Base-by-base conservation (phyloP, 2,113 vertebrate genomes). In the Casuarius casuarius region DNA sequence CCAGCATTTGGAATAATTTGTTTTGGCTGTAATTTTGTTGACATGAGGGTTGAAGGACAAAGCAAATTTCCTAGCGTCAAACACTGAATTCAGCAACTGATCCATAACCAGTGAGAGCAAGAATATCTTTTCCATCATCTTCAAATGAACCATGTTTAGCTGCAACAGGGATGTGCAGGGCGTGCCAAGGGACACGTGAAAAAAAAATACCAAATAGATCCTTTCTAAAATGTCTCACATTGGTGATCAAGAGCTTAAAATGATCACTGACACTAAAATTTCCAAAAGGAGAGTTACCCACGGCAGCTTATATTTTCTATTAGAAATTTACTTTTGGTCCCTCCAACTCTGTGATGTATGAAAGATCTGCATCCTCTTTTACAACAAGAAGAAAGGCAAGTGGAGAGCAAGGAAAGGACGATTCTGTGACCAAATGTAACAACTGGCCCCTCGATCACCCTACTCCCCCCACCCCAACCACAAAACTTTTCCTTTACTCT, bases 391-490 rank as follows among this genome's bases (percentile, higher is more conserved):
- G 26, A 65, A 84, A 92, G 33, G 25, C 19, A 75, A 83, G 29
- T n/a, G 22, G 31, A 0, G 2, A 67, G 4, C 7, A 71, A 59
- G 26, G 28, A 52, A 25, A 65, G 22, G n/a, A 31, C 12, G 15
- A 75, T 75, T 67, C 89, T 62, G 35, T 79, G 31, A 91, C 26
- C 59, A 77, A 72, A 80, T 1, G 0, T 72, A 59, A 29, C 52
- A 54, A 46, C 42, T 71, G 21, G 8, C 74, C 62, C 49, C 20
- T 76, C 74, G 35, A 65, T 31, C 28, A 78, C 33, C 42, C 51
- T 44, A 61, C 12, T 63, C 44, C 6, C 7, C 6, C 26, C 40
- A 16, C 31, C 21, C 12, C 17, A 1, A 0, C 1, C 15, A 68
- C 20, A 63, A 87, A 72, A 72, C 3, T 9, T 61, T 46, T 84